Conservation (phyloP, 23 tunicate genomes). For the Oikopleura vanhoeffeni region DNA sequence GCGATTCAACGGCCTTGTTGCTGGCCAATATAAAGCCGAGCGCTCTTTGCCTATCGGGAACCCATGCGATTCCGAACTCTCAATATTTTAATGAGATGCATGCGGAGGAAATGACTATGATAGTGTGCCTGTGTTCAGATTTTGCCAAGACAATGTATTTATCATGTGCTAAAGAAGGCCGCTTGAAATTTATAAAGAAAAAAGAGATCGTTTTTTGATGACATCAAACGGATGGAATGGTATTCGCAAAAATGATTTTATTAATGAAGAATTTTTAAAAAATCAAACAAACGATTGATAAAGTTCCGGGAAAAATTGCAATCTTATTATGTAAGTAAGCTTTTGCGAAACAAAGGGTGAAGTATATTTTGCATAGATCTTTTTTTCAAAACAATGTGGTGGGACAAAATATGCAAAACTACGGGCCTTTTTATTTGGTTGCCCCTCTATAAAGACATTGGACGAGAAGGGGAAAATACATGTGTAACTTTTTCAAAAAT, state of each 20-base stretch:
- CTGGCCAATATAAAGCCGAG: background rate
- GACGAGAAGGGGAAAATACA: no score
- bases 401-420: no score
- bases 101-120: slow-evolving; percentile 3
- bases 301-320: background rate
- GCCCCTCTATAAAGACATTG: no score
- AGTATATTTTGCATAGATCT: no score
- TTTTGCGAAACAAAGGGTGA: no score
- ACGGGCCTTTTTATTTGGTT: no score
- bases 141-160: no score
- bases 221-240: background rate
- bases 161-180: background rate
- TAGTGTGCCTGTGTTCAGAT: background rate
- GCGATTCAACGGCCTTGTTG: background rate
- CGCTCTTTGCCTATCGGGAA: background rate
- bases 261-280: background rate
- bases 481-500: no score
- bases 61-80: background rate
- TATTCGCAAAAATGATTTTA: background rate
- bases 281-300: background rate
- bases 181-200: background rate
- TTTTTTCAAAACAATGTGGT: no score
- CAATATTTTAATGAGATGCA: background rate
- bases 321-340: background rate
- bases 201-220: background rate